phyloP scores from a whole-genome alignment of 2,888 invertebrate genomes.

The Ochropleura leucogaster region DNA sequence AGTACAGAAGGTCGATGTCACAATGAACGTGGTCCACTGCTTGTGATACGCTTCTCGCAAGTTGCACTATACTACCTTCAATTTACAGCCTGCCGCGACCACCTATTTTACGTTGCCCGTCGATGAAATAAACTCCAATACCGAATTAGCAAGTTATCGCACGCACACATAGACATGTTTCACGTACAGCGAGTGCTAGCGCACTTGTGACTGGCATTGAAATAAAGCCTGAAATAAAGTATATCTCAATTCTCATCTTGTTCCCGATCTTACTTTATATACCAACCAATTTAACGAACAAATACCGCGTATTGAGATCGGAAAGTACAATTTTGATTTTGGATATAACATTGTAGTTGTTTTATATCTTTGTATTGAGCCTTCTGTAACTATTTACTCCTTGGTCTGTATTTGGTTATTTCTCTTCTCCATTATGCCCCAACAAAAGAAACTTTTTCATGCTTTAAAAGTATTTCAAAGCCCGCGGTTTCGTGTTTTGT shows the following conservation, averaged over 20 bases:
- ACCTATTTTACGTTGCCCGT: neutral
- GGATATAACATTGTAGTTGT: neutral
- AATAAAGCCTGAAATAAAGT: neutral
- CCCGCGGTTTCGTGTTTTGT: constrained; percentile 42
- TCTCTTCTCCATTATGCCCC: constrained; percentile 34
- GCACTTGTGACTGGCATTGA: too few relatives aligned
- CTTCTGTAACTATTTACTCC: constrained; percentile 16
- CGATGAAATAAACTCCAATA: neutral
- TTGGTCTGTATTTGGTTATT: constrained; percentile 31
- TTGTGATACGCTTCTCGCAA: neutral
- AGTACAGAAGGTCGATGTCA: neutral
- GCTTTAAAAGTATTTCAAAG: constrained; percentile 45
- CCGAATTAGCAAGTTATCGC: neutral
- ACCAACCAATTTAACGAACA: neutral
- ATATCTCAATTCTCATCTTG: neutral
- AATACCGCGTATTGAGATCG: neutral
- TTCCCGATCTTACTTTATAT: neutral
- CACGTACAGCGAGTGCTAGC: neutral
- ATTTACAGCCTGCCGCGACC: neutral
- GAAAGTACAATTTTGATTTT: neutral
- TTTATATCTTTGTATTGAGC: neutral
- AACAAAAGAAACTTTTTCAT: constrained; percentile 53
- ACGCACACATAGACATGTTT: neutral
- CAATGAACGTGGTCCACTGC: neutral
- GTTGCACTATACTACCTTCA: neutral